Evolutionary conservation across 2,888 invertebrate species (phyloP), one percentile per base, ranked within the genome.

Genomic region (Nymphalis polychloros): DNA sequence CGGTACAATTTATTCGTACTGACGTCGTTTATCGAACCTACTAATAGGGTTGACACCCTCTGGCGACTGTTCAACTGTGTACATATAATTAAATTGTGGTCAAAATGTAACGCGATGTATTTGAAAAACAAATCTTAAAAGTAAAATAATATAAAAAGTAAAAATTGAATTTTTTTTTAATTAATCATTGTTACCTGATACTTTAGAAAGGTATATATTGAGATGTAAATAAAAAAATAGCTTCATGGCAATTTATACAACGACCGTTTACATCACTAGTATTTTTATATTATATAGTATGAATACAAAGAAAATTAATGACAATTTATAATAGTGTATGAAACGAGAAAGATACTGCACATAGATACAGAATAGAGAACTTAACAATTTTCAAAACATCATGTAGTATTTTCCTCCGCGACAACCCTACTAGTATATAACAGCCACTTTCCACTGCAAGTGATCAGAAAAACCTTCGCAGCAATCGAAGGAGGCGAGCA

Each of bases 401-500:
- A 16, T 16, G 1, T 17, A 17, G n/a, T 41, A 61, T 53, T 60
- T 65, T 60, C 52, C 52, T 16, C 19, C 35, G 70, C 64, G 72
- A 64, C 72, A 75, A 70, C 72, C 73, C 75, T 73, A 63, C 19
- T 62, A 72, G 74, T 77, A 76, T 70, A 76, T 77, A 77, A 76
- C 76, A 75, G 81, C 73, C 71, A 74, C 74, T 76, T 75, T 72
- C 73, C 68, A 72, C 69, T 74, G 72, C 74, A 73, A 73, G 77
- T 75, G 85, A 88, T 88, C 85, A 81, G 83, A 82, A 86, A 84
- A 84, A 83, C 82, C 81, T 87, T 82, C 79, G 79, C 83, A 84
- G 79, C 83, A 84, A 88, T 88, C 86, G 88, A 84, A 87, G 87
- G 82, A 86, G 87, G 86, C 79, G 76, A 78, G 83, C 87, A 88